phyloP scores from a whole-genome alignment of 1,140 invertebrate species.

The Temnothorax curvispinosus region DNA sequence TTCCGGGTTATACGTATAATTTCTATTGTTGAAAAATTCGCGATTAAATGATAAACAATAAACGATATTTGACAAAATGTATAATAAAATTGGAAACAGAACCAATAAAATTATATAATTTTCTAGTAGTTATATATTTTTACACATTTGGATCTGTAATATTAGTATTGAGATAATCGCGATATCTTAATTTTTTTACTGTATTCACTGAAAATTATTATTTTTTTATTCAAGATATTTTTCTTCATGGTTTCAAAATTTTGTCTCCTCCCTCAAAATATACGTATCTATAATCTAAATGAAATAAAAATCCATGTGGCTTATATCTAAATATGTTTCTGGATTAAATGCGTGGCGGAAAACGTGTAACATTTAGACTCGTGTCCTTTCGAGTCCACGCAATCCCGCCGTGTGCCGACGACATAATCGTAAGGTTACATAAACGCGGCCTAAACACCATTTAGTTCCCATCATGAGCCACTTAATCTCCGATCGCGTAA shows the following conservation, averaged over 20 bases:
- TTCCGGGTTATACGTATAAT: background rate
- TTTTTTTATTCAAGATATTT: background rate
- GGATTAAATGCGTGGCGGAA: background rate
- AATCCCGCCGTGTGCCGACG: background rate
- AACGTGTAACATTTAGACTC: background rate
- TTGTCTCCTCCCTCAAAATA: background rate
- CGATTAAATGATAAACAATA: background rate
- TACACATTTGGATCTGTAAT: background rate
- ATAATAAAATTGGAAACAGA: background rate
- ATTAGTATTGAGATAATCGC: background rate
- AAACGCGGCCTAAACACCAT: slow-evolving; percentile 71
- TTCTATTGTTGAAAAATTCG: background rate
- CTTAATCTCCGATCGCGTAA: slow-evolving; percentile 82
- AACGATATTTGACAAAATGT: background rate
- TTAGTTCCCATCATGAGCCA: slow-evolving; percentile 84
- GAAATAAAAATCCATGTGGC: background rate
- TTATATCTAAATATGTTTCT: background rate
- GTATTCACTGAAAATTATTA: background rate
- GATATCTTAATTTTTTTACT: background rate
- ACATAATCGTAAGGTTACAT: slow-evolving; percentile 33
- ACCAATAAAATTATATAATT: background rate
- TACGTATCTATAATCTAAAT: background rate
- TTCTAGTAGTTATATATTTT: background rate
- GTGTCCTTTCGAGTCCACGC: background rate
- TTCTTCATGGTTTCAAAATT: background rate